Base-by-base conservation (phyloP, 1,140 invertebrate species). In the Diuraphis noxia region DNA sequence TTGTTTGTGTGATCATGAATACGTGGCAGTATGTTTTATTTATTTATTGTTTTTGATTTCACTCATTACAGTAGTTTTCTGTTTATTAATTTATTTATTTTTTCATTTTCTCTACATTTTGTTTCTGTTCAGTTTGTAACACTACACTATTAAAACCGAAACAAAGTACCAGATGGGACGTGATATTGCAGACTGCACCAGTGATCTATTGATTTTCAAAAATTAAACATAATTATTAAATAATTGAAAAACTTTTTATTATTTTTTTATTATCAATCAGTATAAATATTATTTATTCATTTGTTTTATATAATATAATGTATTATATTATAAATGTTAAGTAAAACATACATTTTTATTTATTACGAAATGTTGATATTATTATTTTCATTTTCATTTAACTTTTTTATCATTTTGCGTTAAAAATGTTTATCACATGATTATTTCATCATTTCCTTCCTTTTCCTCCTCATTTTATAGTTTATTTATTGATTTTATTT, bases 1-100 rank as follows among this genome's bases (percentile, higher is more conserved):
- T 90, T 91, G 88, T 91, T 91, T 40, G 52, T 91, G 46, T 91
- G 89, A 82, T 49, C 23, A 81, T 91, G 89, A 82, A 81, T 81
- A 46, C 17, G 43, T 91, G 88, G 43, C 86, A 63, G 25, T 88
- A 40, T 88, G 52, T 88, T 88, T 88, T 88, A 41, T 63, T 40
- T 86, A 34, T 81, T 79, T 81, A 25, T 79, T 79, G 7, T 79
- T 34, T 87, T 56, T 52, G 9, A 43, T 63, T 38, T 79, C 63
- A 79, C 63, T 36, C 43, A 52, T 91, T 21, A 38, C 56, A 46
- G 77, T 52, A 82, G 43, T 82, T 81, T 49, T 91, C 10, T 38
- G 25, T 19, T 82, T 91, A 36, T 82, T 86, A 23, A 82, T 52
- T 90, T 79, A 13, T 72, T 90, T 36, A 79, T 72, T 23, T 88